Base-by-base conservation (phyloP, 2,113 vertebrate genomes). In the Clupea harengus region DNA sequence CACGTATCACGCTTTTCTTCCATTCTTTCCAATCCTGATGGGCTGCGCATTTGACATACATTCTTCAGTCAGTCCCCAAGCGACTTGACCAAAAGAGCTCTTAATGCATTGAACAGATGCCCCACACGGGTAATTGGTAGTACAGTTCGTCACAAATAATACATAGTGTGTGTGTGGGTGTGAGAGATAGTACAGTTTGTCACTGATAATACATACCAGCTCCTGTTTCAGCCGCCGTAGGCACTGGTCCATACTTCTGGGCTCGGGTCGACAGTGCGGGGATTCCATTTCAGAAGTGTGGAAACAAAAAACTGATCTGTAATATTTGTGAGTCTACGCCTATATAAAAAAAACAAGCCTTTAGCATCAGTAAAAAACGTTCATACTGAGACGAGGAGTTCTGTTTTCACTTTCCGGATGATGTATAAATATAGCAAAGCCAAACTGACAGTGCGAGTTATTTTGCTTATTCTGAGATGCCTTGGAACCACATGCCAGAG, bases 201-300 rank as follows among this genome's bases (percentile, higher is more conserved):
- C 25, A 18, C 32, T 32, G 7, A 75, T 44, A 72, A 32, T 28
- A 20, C 90, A 52, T 67, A 91, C 91, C 91, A 91, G 78, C 52
- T 91, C 89, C 28, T 90, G 87, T 78, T 90, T 92, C 47, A 92
- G 80, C 81, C 84, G 85, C 49, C 81, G 85, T 17, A 90, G 82
- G n/a, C 89, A 88, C 22, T 52, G 87, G 80, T 92, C 88, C 88
- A 89, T 90, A 4, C 46, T 88, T 28, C 32, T 72, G 64, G 25
- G 64, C 64, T 72, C 64, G 8, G n/a, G 8, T 28, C 64, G 9
- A 8, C 64, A 0, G 28, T 10, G 64, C 64, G 64, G 25, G 10
- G 64, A 72, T 15, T 72, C 64, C 64, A 72, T 72, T 72, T 72
- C n/a, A 72, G 22, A 72, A 72, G 25, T 32, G n/a, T 28, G 10